These are phyloP conservation scores for Antheraea assamensis DNA, from an alignment of 2,888 invertebrate genomes.

Conservation along the genomic window DNA sequence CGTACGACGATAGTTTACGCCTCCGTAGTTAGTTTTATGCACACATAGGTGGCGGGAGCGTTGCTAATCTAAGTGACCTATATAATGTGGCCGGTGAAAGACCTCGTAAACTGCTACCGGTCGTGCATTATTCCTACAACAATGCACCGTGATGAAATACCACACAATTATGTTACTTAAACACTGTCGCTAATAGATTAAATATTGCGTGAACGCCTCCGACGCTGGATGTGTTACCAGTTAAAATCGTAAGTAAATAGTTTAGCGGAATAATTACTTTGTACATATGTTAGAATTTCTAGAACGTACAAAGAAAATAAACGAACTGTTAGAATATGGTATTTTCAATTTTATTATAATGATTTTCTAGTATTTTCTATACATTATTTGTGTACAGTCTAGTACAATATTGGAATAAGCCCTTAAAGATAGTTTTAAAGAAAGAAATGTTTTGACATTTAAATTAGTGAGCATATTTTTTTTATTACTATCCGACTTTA, in stretches of 20 bases:
- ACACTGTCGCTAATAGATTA: constrained; percentile 46
- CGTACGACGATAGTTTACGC: not conserved
- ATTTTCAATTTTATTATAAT: no score
- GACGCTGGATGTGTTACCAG: constrained; percentile 18
- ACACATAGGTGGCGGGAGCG: constrained; percentile 48
- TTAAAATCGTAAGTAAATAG: constrained; percentile 38
- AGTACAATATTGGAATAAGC: no score
- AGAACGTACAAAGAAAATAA: constrained; percentile 43
- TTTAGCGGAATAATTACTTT: constrained; percentile 72
- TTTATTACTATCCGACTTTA: no score
- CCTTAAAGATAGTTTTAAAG: no score
- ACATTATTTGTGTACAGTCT: no score
- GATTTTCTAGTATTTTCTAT: no score
- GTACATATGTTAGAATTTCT: constrained; percentile 65
- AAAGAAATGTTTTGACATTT: no score
- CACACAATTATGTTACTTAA: constrained; percentile 61
- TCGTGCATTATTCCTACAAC: constrained; percentile 77
- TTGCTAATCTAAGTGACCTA: constrained; percentile 80
- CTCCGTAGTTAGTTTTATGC: constrained; percentile 14
- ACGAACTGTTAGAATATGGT: not conserved
- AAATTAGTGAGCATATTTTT: no score
- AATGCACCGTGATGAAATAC: constrained; percentile 51
- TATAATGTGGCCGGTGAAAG: constrained; percentile 78
- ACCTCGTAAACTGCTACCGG: constrained; percentile 78
- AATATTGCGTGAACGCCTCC: constrained; percentile 41